These are phyloP conservation scores for Paramormyrops kingsleyae DNA, from an alignment of 2,113 vertebrate species.

Conservation along the genomic window DNA sequence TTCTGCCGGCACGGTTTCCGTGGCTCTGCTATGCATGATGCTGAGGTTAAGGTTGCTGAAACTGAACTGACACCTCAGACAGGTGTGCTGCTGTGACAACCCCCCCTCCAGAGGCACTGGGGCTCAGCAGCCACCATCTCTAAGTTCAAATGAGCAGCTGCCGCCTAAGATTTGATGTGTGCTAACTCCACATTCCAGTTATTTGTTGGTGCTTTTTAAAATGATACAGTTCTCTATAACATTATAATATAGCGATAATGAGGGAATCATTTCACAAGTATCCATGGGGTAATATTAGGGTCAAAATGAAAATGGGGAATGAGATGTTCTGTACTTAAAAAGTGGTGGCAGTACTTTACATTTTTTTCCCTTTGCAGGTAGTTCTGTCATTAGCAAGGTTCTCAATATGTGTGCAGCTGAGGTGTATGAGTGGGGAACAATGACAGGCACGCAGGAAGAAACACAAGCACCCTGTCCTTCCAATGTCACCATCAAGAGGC, in stretches of 20 bases:
- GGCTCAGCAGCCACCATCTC: neutral
- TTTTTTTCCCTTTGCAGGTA: neutral
- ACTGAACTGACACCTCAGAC: constrained; percentile 12
- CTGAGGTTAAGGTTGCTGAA: neutral
- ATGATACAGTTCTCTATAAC: neutral
- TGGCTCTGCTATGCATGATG: neutral
- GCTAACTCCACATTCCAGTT: neutral
- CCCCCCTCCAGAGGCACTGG: neutral
- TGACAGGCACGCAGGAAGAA: neutral
- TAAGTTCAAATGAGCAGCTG: neutral
- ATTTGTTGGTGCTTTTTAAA: neutral
- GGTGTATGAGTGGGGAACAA: neutral
- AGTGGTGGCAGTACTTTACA: neutral
- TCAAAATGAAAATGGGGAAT: neutral
- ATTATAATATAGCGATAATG: neutral
- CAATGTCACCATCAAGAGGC: neutral
- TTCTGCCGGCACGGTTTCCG: neutral
- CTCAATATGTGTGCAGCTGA: neutral
- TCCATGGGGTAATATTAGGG: neutral
- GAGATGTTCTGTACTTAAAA: neutral
- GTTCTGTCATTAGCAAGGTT: neutral
- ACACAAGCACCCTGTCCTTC: neutral
- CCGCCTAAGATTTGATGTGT: neutral
- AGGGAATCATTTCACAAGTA: neutral
- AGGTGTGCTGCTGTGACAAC: neutral